These are phyloP conservation scores for Palythoa heliodiscus DNA, from an alignment of 92 coral and sea anemone species.

Conservation along the genomic window DNA sequence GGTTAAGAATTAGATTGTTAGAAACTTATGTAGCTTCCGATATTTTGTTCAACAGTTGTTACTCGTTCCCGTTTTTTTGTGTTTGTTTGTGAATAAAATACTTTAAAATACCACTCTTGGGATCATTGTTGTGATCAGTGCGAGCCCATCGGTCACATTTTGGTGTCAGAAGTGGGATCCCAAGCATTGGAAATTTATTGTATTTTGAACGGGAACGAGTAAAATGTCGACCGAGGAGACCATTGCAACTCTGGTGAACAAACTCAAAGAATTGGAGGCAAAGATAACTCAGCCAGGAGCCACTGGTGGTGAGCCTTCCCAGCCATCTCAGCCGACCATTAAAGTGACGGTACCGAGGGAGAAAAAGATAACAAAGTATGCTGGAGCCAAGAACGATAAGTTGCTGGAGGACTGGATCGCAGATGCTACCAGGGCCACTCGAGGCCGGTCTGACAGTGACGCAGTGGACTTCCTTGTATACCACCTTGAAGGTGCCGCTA, in stretches of 20 bases:
- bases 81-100: slow-evolving; percentile 8
- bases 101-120: not conserved
- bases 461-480: slow-evolving; percentile 52
- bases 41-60: not conserved
- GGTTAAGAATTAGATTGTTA: no score
- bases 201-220: slow-evolving; percentile 51
- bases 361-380: slow-evolving; percentile 46
- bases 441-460: slow-evolving; percentile 46
- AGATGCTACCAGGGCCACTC: slow-evolving; percentile 55
- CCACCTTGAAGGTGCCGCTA: slow-evolving; percentile 50
- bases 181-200: slow-evolving; percentile 29
- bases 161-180: slow-evolving; percentile 78
- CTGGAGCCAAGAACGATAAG: slow-evolving; percentile 53
- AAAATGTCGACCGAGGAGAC: slow-evolving; percentile 29
- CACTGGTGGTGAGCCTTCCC: not conserved
- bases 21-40: not conserved
- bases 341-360: slow-evolving; percentile 47
- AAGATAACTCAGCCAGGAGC: slow-evolving; percentile 34
- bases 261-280: slow-evolving; percentile 50
- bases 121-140: not conserved
- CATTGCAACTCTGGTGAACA: not conserved
- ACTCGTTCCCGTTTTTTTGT: slow-evolving; percentile 19
- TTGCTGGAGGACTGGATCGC: slow-evolving; percentile 64
- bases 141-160: slow-evolving; percentile 49
- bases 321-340: slow-evolving; percentile 2